Evolutionary conservation across 1,140 invertebrate species (phyloP).

Genomic region (Trichomalopsis sarcophagae): DNA sequence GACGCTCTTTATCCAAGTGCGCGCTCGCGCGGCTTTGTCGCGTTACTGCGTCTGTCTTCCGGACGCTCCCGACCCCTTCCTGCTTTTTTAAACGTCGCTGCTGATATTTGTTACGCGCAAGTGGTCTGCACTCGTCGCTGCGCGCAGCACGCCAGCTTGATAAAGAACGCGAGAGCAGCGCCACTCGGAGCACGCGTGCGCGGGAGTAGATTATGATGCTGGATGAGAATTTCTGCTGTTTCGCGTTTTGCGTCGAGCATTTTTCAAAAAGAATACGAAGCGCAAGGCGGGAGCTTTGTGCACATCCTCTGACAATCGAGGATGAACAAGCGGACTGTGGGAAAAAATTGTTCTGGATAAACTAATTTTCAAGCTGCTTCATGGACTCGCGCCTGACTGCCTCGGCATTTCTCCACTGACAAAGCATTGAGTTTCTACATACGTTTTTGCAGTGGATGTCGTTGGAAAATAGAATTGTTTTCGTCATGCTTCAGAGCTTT

Average conservation of each 20-base stretch:
- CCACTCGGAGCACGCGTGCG: not conserved
- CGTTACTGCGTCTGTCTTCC: not conserved
- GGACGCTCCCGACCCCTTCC: not conserved
- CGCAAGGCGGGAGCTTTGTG: no score
- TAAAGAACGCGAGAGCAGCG: not conserved
- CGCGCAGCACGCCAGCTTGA: not conserved
- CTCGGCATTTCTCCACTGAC: no score
- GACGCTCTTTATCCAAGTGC: not conserved
- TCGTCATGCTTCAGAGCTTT: no score
- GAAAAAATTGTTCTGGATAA: no score
- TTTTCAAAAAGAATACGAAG: not conserved
- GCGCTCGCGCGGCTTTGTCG: not conserved
- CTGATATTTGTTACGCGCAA: slow-evolving; percentile 13
- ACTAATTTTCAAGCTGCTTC: no score
- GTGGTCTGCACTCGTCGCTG: not conserved
- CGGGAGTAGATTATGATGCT: slow-evolving; percentile 3
- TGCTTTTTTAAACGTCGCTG: slow-evolving; percentile 13
- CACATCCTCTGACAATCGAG: no score
- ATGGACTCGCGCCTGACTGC: no score
- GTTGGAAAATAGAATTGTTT: no score
- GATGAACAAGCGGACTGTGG: no score
- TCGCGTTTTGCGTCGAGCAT: not conserved
- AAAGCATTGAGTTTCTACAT: no score
- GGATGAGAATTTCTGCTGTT: not conserved
- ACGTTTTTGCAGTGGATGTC: no score